Percentiles rank a stretch among this genome's conserved stretches.
Evolutionary conservation across 2,888 invertebrate genomes (phyloP).

Genomic region (Stenodema calcarata): DNA sequence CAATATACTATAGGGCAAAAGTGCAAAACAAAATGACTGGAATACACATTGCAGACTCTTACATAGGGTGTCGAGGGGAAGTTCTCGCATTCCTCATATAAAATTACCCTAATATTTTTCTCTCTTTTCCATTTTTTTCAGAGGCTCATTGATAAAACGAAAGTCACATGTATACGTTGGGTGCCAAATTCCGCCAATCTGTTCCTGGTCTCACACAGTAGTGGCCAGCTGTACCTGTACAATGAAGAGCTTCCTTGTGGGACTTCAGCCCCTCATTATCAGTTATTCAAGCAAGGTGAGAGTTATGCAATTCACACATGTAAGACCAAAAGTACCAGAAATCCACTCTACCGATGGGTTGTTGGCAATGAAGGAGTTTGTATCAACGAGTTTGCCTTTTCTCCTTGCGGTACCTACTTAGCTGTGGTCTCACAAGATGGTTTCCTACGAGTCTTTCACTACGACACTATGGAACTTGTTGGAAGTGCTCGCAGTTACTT

Average conservation of each 20-base stretch:
- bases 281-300: conserved; percentile 92
- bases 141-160: conserved; percentile 90
- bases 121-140: conserved; percentile 63
- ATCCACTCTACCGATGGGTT: conserved; percentile 92
- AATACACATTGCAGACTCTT: too few relatives aligned
- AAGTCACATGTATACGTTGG: conserved; percentile 97
- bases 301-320: conserved; percentile 94
- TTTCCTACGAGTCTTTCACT: conserved; percentile 93
- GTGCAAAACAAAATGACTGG: too few relatives aligned
- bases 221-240: conserved; percentile 96
- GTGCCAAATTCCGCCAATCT: conserved; percentile 92
- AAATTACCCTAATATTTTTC: too few relatives aligned
- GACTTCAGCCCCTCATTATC: conserved; percentile 90
- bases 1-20: too few relatives aligned
- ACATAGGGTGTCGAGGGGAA: too few relatives aligned
- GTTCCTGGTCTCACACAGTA: conserved; percentile 93
- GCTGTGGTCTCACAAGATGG: conserved; percentile 96
- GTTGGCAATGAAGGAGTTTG: conserved; percentile 80
- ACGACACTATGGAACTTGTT: conserved; percentile 94
- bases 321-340: conserved; percentile 93
- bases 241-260: conserved; percentile 94
- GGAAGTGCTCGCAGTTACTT: conserved; percentile 96
- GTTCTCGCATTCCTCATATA: too few relatives aligned
- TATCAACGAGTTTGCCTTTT: conserved; percentile 97
- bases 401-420: conserved; percentile 89